Evolutionary conservation across 2,113 vertebrate genomes (phyloP).

Genomic region (Hydropotes inermis): DNA sequence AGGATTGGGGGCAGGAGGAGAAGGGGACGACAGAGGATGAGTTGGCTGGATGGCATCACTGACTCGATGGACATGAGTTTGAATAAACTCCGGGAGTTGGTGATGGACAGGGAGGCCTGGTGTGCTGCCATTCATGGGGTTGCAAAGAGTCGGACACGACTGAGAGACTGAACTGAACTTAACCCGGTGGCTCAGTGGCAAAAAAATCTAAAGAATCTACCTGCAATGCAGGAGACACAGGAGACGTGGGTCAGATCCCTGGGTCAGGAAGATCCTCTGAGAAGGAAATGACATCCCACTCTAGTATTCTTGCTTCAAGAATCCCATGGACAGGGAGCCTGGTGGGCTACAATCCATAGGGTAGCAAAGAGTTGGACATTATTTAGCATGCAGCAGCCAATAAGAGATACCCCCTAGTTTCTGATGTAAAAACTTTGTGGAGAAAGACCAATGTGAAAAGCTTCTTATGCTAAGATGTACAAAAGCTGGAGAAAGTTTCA

Average conservation of each 20-base stretch:
- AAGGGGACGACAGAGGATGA: too few relatives aligned
- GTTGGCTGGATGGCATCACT: too few relatives aligned
- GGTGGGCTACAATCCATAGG: neutral
- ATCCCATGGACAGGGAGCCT: neutral
- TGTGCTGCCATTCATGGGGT: too few relatives aligned
- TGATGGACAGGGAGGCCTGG: too few relatives aligned
- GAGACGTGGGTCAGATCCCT: neutral
- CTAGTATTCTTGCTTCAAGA: neutral
- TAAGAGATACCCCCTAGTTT: neutral
- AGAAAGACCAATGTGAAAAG: neutral
- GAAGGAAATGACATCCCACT: neutral
- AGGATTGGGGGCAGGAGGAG: too few relatives aligned
- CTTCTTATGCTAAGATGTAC: neutral
- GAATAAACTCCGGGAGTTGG: too few relatives aligned
- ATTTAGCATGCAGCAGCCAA: neutral
- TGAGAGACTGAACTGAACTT: too few relatives aligned
- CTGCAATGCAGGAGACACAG: neutral
- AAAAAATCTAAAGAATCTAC: neutral
- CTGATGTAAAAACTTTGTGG: neutral
- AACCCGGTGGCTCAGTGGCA: neutral
- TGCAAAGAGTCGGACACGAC: too few relatives aligned
- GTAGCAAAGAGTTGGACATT: neutral
- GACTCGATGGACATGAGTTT: too few relatives aligned
- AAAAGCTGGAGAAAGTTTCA: neutral
- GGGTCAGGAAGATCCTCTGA: neutral